A percentile compares a stretch with the other conserved stretches of the same genome.
These are phyloP conservation scores for Trachymyrmex cornetzi DNA, from an alignment of 1,140 invertebrate species.

Conservation along the genomic window DNA sequence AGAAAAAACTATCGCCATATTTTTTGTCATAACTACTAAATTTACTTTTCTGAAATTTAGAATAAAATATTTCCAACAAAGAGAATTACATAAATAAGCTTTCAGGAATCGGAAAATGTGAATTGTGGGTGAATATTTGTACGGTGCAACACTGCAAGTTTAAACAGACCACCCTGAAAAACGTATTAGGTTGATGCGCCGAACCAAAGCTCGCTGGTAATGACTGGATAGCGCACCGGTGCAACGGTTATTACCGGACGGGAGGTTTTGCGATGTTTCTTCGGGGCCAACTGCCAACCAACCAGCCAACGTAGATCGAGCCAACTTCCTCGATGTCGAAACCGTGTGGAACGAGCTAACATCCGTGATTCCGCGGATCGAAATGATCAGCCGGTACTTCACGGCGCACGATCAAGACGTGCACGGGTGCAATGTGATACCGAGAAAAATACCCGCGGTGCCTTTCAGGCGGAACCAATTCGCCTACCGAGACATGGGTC, in stretches of 20 bases:
- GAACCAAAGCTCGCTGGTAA: slow-evolving; percentile 70
- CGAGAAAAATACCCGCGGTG: slow-evolving; percentile 26
- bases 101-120: neutral
- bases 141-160: neutral
- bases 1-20: neutral
- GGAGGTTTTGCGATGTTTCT: slow-evolving; percentile 71
- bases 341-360: slow-evolving; percentile 67
- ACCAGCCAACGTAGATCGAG: slow-evolving; percentile 39
- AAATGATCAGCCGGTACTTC: slow-evolving; percentile 53
- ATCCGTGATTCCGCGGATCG: slow-evolving; percentile 66
- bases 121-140: slow-evolving; percentile 9
- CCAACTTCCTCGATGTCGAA: slow-evolving; percentile 59
- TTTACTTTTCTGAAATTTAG: neutral
- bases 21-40: neutral
- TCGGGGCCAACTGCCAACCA: slow-evolving; percentile 52
- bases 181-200: slow-evolving; percentile 78
- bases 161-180: slow-evolving; percentile 78
- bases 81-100: neutral
- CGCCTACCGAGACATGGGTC: slow-evolving; percentile 17
- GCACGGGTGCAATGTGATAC: slow-evolving; percentile 42
- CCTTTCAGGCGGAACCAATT: slow-evolving; percentile 37
- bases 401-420: slow-evolving; percentile 39
- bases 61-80: neutral
- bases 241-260: slow-evolving; percentile 71
- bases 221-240: slow-evolving; percentile 71